Conservation (phyloP, 2,797 vertebrate genomes). For the Odontamblyopus lacepedii region DNA sequence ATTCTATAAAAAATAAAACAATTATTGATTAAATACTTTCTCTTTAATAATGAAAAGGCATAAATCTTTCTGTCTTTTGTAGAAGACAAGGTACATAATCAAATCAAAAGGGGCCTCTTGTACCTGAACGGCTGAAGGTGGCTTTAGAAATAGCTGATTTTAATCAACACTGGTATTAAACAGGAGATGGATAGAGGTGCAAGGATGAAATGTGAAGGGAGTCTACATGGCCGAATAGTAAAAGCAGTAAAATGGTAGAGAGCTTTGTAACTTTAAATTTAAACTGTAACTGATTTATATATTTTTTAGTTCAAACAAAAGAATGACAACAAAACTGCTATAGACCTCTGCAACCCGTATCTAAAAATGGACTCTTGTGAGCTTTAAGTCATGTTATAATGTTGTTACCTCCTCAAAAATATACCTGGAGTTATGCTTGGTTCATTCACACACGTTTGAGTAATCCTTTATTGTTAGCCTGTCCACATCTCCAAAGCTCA, state of each 20-base stretch:
- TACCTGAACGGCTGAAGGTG: slow-evolving; percentile 52
- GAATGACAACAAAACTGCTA: neutral
- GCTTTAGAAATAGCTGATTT: slow-evolving; percentile 58
- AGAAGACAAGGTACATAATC: slow-evolving; percentile 72
- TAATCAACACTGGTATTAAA: slow-evolving; percentile 43
- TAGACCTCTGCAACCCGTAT: no score
- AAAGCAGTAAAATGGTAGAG: neutral
- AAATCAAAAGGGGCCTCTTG: slow-evolving; percentile 67
- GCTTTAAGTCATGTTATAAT: no score
- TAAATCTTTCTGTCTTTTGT: slow-evolving; percentile 59
- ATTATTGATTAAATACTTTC: slow-evolving; percentile 79
- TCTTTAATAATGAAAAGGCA: slow-evolving; percentile 73
- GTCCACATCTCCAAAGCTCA: no score
- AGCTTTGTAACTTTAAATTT: neutral
- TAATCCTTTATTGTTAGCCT: no score
- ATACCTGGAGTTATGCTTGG: no score
- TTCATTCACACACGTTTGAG: no score
- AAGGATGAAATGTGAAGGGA: slow-evolving; percentile 13
- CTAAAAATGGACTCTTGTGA: no score
- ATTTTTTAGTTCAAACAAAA: neutral
- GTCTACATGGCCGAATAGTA: slow-evolving; percentile 15
- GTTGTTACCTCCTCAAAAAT: no score
- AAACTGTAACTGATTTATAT: no score
- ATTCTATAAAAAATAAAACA: slow-evolving; percentile 53
- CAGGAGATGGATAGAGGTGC: slow-evolving; percentile 19